Evolutionary conservation across 1,140 invertebrate species (phyloP), one percentile per base, ranked within the genome.

Genomic region (Leptoteleia sp.): DNA sequence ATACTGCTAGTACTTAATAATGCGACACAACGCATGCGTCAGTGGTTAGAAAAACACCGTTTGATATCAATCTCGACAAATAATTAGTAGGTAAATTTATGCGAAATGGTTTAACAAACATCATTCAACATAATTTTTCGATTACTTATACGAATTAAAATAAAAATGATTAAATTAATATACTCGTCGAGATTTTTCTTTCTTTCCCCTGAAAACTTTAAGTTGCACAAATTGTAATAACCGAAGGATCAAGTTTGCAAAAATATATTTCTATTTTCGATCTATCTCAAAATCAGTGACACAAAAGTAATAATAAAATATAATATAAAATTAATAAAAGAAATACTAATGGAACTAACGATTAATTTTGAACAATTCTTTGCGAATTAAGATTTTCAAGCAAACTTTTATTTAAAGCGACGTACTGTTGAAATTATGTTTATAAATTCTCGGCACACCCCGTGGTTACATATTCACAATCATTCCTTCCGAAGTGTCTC

Each of bases 51-150:
- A 62, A 62, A 62, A 48, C 57, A 31, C 7, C 22, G 12, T 29
- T 31, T 40, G 45, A 64, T 64, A 50, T 50, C 25, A 64, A 64
- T 64, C 59, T 64, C 35, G 35, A 31, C 33, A 50, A 64, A 50
- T 50, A 42, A 64, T 64, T 50, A 64, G 16, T 50, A 64, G 35
- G 43, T 64, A 64, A 50, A 64, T 64, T 48, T 50, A 64, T 64
- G 59, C 59, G 31, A 50, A 38, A 50, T 35, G 29, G 3, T 31
- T 64, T 29, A 40, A 15, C 35, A 31, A 50, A 64, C 59, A 31
- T 50, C 12, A 11, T 38, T 17, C 1, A 38, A 50, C 43, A 40
- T 64, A 12, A 37, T 29, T 40, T 50, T 27, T 38, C 22, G 45
- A 40, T 64, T 64, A 45, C 22, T 25, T 13, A 19, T 17, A 57